Conservation (phyloP, 2,888 invertebrate genomes). For the Bibio marci region DNA sequence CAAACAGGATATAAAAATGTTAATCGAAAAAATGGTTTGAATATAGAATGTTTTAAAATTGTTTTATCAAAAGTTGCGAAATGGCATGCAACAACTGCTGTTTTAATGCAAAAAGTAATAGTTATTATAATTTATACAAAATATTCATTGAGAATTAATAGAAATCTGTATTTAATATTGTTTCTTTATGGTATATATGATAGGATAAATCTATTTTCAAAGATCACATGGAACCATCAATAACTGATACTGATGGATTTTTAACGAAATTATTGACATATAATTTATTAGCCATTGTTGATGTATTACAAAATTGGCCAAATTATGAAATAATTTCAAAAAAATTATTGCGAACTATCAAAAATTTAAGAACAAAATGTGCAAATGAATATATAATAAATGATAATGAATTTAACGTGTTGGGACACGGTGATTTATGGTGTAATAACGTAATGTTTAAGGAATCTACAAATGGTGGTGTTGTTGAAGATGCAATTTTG, state of each 20-base stretch:
- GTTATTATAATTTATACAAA: too few species aligned
- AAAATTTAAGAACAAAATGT: neutral
- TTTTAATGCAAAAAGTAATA: neutral
- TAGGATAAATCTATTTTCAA: too few species aligned
- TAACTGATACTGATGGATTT: too few species aligned
- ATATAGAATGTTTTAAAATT: neutral
- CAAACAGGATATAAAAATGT: neutral
- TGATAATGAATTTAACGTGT: conserved; percentile 3
- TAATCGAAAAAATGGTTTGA: neutral
- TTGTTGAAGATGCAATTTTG: neutral
- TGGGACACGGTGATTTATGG: conserved; percentile 6
- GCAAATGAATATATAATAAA: too few species aligned
- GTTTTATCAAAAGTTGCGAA: neutral
- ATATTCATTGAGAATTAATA: too few species aligned
- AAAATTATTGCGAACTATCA: neutral
- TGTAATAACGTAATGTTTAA: conserved; percentile 5
- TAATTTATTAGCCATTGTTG: neutral
- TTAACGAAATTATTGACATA: neutral
- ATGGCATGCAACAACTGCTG: conserved; percentile 1
- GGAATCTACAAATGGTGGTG: neutral
- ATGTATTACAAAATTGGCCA: neutral
- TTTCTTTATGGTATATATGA: too few species aligned
- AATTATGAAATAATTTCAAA: neutral
- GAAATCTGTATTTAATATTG: too few species aligned
- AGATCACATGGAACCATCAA: too few species aligned